Conservation (phyloP, 30 jellyfish, hydroid and myxozoan genomes). For the Pseudorhiza aurosa region DNA sequence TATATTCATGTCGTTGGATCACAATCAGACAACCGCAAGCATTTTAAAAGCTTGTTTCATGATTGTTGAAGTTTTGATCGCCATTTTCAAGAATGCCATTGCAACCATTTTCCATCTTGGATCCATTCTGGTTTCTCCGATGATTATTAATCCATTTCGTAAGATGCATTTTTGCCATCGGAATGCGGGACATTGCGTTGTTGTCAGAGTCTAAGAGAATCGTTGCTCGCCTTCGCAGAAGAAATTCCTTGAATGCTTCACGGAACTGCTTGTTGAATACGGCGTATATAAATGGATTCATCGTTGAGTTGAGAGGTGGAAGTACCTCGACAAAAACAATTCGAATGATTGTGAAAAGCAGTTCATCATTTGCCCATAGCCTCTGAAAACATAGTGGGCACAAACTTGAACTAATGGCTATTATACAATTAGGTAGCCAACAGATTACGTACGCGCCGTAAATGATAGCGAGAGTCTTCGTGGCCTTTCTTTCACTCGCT, state of each 20-base stretch:
- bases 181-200: constrained; percentile 44
- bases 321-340: constrained; percentile 76
- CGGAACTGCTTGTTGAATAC: constrained; percentile 86
- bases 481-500: constrained; percentile 80
- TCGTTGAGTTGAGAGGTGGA: constrained; percentile 80
- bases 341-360: constrained; percentile 41
- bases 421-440: constrained; percentile 91
- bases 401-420: constrained; percentile 20
- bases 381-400: constrained; percentile 44
- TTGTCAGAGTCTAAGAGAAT: constrained; percentile 40
- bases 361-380: constrained; percentile 20
- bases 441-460: constrained; percentile 89
- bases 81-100: constrained; percentile 13
- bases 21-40: too few species aligned
- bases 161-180: constrained; percentile 5
- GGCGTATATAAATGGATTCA: constrained; percentile 92
- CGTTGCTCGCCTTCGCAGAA: constrained; percentile 54
- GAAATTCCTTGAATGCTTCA: constrained; percentile 74
- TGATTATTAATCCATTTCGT: constrained; percentile 16
- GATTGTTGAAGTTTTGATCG: neutral
- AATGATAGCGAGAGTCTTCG: constrained; percentile 83
- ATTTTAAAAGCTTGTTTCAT: constrained; percentile 4
- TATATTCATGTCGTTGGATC: too few species aligned
- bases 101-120: constrained; percentile 21
- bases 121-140: constrained; percentile 13